Evolutionary conservation across 2,888 invertebrate species (phyloP), one percentile per base, ranked within the genome.

Genomic region (Rhingia campestris): DNA sequence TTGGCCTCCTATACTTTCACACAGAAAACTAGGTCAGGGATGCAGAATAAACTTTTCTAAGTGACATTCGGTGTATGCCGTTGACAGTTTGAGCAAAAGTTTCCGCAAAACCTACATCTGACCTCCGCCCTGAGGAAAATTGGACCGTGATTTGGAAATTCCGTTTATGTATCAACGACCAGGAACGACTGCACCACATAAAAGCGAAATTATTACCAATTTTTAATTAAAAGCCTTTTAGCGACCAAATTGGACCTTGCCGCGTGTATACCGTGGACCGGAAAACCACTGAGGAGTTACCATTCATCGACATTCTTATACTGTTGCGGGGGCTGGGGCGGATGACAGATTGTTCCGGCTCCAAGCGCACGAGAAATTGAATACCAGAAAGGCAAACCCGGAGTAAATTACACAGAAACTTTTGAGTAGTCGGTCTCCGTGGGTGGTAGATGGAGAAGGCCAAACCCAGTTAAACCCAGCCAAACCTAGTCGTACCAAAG

Each of bases 11-110:
- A n/a, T n/a, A 39, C 49, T 32, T 64, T 14, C 39, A 12, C 6
- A 10, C 22, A 22, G 22, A 63, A 58, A 79, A 47, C 53, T 77
- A 64, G 77, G 82, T 82, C 82, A 82, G 73, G 79, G 79, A 79
- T 82, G 77, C 63, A 82, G 56, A 58, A 45, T 41, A 54, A 73
- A 82, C 51, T 74, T 53, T 63, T 22, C 22, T 2, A 82, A 73
- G 45, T 77, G 67, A 82, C 63, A 77, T 73, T 59, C 35, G 22
- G 58, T 58, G 45, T 43, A 64, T 79, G 79, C 51, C 67, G 59
- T 69, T 69, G 82, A 82, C 73, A 79, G 56, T 82, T 77, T 59
- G 6, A 37, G 45, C 9, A 22, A 69, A 69, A 10, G 14, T 47
- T 32, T 3, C 54, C 51, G 3, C 32, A 49, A 35, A 41, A 49